Evolutionary conservation across 2,888 invertebrate genomes (phyloP), one percentile per base, ranked within the genome.

Genomic region (Ectemnius continuus): DNA sequence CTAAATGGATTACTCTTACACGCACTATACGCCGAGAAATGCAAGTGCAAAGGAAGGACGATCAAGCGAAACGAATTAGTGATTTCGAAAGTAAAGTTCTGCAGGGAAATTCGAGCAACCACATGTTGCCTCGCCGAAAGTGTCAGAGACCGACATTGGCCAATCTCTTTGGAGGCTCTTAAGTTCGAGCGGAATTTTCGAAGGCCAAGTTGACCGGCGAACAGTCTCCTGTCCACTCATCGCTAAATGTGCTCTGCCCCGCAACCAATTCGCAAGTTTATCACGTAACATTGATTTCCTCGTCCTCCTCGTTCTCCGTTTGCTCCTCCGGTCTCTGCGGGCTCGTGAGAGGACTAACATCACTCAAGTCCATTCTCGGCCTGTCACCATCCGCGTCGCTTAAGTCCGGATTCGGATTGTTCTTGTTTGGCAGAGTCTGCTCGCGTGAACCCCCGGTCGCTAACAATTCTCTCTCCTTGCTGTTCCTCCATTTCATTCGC

Each of bases 401-500:
- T 61, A 98, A 92, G 89, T 98, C 98, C 0, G 98, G 98, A 91
- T 98, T 97, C 0, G 98, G 98, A 91, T 98, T 98, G 92, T 97
- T 98, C 91, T 98, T 98, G 91, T 97, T 98, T 0, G 98, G 98
- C 26, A 99, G 92, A 0, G 98, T 98, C 91, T 98, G 98, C 88
- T 98, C 98, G 36, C 98, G 93, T 6, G 97, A 97, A 1, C 98
- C 98, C 0, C 98, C 98, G 20, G 95, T 95, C 0, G 98, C 98
- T 26, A 99, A 92, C 0, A 98, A 93, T 91, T 99, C 98, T 46
- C 98, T 93, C 91, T 99, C 99, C 92, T 99, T 99, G 4, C 97
- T 98, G 91, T 99, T 99, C 67, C 99, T 94, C 99, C 99, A 99
- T 91, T 98, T 99, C 99, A 99, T 99, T 68, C 99, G 95, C 0